phyloP scores from a whole-genome alignment of 2,113 vertebrate species.

The Brachyistius frenatus region DNA sequence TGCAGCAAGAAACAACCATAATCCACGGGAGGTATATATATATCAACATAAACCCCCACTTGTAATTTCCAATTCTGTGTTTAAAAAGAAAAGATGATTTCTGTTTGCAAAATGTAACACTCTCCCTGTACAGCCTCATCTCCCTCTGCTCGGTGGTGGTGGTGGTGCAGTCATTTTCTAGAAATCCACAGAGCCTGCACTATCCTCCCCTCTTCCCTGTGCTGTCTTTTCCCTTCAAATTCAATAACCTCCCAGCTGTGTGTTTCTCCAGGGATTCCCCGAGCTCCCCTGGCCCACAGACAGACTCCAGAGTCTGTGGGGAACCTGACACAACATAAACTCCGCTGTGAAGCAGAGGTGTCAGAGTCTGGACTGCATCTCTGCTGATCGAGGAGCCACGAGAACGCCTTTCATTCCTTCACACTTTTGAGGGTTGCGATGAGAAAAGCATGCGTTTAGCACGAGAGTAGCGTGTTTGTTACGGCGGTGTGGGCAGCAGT shows the following conservation, averaged over 20 bases:
- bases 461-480: slow-evolving; percentile 5
- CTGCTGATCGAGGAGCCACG: slow-evolving; percentile 45
- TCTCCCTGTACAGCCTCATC: neutral
- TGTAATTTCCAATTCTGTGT: slow-evolving; percentile 28
- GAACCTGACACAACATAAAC: slow-evolving; percentile 79
- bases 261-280: slow-evolving; percentile 80
- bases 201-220: slow-evolving; percentile 37
- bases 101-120: slow-evolving; percentile 40
- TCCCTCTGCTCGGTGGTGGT: neutral
- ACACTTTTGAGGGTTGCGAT: slow-evolving; percentile 45
- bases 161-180: slow-evolving; percentile 51
- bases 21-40: slow-evolving; percentile 31
- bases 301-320: slow-evolving; percentile 76
- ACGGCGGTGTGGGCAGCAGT: slow-evolving; percentile 33
- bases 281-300: slow-evolving; percentile 71
- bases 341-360: slow-evolving; percentile 69
- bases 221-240: slow-evolving; percentile 71
- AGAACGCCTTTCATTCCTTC: slow-evolving; percentile 47
- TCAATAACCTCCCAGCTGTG: slow-evolving; percentile 78
- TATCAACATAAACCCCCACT: slow-evolving; percentile 34
- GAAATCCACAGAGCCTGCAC: slow-evolving; percentile 41
- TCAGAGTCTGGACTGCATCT: slow-evolving; percentile 67
- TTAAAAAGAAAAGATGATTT: slow-evolving; percentile 33
- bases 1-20: slow-evolving; percentile 34
- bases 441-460: slow-evolving; percentile 1